Percentiles rank a stretch among this genome's conserved stretches.
Evolutionary conservation across 2,888 invertebrate species (phyloP).

Genomic region (Marronus borbonicus): DNA sequence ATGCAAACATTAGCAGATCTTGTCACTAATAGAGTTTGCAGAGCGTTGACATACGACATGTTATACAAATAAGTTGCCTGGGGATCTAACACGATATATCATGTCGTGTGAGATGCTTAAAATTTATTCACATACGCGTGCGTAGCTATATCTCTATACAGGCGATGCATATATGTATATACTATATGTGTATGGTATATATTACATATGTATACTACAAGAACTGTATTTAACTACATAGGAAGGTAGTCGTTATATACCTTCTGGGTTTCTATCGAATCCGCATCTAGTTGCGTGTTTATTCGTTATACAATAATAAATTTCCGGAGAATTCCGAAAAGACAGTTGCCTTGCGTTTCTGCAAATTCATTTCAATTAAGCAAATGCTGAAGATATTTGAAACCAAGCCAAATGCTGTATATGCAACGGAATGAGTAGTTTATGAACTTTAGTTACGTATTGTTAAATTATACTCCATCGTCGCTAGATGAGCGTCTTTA

Average conservation of each 20-base stretch:
- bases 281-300: constrained; percentile 26
- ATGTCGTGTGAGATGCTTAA: constrained; percentile 40
- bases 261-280: constrained; percentile 13
- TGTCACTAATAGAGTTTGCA: constrained; percentile 70
- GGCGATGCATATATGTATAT: not conserved
- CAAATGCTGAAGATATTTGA: constrained; percentile 19
- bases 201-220: not conserved
- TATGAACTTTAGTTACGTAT: constrained; percentile 25
- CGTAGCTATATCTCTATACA: not conserved
- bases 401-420: constrained; percentile 15
- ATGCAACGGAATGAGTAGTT: constrained; percentile 11
- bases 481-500: not conserved
- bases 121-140: constrained; percentile 26
- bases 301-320: constrained; percentile 32
- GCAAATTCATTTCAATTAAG: constrained; percentile 35
- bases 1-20: constrained; percentile 64
- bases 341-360: constrained; percentile 9
- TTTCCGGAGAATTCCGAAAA: constrained; percentile 18
- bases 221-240: not conserved
- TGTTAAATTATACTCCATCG: constrained; percentile 12
- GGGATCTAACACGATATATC: constrained; percentile 47
- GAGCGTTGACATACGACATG: constrained; percentile 69
- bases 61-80: constrained; percentile 62
- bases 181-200: not conserved
- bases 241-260: not conserved